These are phyloP conservation scores for Coregonus suidteri DNA, from an alignment of 2,797 vertebrate genomes.

Conservation along the genomic window DNA sequence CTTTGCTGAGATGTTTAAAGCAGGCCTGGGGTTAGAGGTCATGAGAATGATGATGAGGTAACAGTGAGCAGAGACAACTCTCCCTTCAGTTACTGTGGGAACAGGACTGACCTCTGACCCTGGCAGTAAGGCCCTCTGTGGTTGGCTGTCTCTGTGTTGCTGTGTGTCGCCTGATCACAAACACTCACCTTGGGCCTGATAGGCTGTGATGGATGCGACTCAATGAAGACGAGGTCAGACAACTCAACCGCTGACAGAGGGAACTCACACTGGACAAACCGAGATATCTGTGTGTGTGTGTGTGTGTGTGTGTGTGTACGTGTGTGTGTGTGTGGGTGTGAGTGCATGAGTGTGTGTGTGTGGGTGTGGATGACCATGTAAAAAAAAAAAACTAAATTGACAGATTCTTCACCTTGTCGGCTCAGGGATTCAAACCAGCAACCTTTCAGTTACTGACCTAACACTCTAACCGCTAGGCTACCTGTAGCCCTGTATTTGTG, in stretches of 20 bases:
- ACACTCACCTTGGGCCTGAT: conserved; percentile 67
- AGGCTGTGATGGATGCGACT: conserved; percentile 62
- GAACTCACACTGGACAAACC: not conserved
- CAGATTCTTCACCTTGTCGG: no score
- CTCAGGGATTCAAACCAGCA: no score
- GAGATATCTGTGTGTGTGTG: conserved; percentile 24
- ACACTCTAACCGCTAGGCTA: no score
- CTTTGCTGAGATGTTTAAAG: not conserved
- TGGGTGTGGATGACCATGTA: not conserved
- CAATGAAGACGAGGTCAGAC: conserved; percentile 47
- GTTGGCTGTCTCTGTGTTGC: conserved; percentile 50
- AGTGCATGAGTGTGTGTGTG: not conserved
- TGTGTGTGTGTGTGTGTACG: conserved; percentile 17
- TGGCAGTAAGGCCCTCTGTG: conserved; percentile 28
- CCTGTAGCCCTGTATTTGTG: no score
- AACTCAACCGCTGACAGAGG: conserved; percentile 38
- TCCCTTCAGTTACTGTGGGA: conserved; percentile 67
- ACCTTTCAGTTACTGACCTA: no score
- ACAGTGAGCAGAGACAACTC: conserved; percentile 65
- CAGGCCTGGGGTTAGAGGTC: conserved; percentile 36
- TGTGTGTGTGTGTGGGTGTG: not conserved
- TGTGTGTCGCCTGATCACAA: conserved; percentile 54
- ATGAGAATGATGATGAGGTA: conserved; percentile 56
- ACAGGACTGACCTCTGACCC: conserved; percentile 64
- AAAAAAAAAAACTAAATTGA: no score